Conservation (phyloP, 2,797 vertebrate species). For the Chelmon rostratus region DNA sequence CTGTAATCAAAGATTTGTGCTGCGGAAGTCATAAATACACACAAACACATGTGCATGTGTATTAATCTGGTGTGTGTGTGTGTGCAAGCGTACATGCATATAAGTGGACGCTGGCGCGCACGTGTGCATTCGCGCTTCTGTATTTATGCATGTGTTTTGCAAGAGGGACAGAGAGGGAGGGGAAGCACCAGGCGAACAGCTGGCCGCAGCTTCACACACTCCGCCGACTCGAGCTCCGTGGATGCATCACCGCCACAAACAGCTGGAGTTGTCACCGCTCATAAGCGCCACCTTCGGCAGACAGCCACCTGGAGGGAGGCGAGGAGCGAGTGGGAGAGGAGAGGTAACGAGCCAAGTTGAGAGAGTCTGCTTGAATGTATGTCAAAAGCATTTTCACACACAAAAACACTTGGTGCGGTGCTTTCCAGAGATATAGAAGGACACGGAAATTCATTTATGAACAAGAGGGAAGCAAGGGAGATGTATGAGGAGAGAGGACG, state of each 20-base stretch:
- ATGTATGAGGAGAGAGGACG: not conserved
- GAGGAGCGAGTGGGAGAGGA: conserved; percentile 22
- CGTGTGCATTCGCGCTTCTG: conserved; percentile 22
- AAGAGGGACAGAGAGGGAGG: conserved; percentile 19
- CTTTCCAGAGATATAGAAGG: conserved; percentile 19
- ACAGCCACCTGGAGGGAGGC: conserved; percentile 33
- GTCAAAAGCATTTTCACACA: conserved; percentile 31
- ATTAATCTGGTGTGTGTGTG: conserved; percentile 31
- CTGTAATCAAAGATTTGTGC: conserved; percentile 76
- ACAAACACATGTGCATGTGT: conserved; percentile 36
- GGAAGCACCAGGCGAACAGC: conserved; percentile 62
- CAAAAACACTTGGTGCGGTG: not conserved
- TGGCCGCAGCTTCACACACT: conserved; percentile 56
- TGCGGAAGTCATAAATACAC: conserved; percentile 69
- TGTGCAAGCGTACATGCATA: not conserved
- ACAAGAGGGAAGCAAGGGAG: conserved; percentile 5
- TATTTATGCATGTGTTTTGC: conserved; percentile 50
- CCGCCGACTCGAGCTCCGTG: not conserved
- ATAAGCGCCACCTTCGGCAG: conserved; percentile 26
- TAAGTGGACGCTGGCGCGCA: conserved; percentile 17
- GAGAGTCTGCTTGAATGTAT: conserved; percentile 28
- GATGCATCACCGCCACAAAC: conserved; percentile 48
- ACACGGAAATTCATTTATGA: not conserved
- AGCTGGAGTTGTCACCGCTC: conserved; percentile 69
- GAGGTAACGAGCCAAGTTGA: conserved; percentile 4